A percentile compares a stretch with the other conserved stretches of the same genome.
Evolutionary conservation across 2,113 vertebrate genomes (phyloP).

Genomic region (Phyllostomus hastatus): DNA sequence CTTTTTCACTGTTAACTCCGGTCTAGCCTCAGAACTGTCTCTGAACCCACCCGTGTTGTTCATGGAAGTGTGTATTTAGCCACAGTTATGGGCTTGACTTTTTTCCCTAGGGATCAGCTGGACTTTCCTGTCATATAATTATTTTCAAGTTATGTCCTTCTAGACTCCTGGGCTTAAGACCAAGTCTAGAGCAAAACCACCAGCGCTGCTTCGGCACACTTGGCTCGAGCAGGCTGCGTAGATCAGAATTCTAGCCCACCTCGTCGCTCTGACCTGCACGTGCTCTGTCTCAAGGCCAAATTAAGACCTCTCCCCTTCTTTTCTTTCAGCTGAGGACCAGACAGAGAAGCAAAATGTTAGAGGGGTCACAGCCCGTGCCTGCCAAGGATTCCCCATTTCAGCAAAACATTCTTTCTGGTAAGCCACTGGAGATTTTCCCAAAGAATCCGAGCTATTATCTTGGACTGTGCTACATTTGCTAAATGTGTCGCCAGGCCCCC

Average conservation of each 20-base stretch:
- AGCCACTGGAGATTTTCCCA: slow-evolving; percentile 50
- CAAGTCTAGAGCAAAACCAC: neutral
- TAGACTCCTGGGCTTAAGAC: neutral
- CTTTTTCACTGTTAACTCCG: neutral
- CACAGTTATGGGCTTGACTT: neutral
- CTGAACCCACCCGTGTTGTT: neutral
- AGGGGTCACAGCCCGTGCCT: neutral
- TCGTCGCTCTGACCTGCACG: neutral
- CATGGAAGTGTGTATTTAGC: neutral
- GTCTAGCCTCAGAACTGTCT: neutral
- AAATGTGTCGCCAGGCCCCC: slow-evolving; percentile 41
- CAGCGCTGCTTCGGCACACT: neutral
- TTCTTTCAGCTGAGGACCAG: neutral
- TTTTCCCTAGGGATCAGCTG: neutral
- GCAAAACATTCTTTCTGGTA: slow-evolving; percentile 28
- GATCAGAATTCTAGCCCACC: neutral
- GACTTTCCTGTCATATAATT: neutral
- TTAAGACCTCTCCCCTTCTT: neutral
- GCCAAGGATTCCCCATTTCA: slow-evolving; percentile 16
- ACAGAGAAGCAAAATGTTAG: neutral
- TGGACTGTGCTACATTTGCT: slow-evolving; percentile 39
- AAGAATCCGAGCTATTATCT: neutral
- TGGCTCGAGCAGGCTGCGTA: neutral
- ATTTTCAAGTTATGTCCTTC: neutral
- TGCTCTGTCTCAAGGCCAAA: neutral